Percentiles rank a stretch among this genome's conserved stretches.
These are phyloP conservation scores for Lasioglossum leucozonium DNA, from an alignment of 2,888 invertebrate species.

Conservation along the genomic window DNA sequence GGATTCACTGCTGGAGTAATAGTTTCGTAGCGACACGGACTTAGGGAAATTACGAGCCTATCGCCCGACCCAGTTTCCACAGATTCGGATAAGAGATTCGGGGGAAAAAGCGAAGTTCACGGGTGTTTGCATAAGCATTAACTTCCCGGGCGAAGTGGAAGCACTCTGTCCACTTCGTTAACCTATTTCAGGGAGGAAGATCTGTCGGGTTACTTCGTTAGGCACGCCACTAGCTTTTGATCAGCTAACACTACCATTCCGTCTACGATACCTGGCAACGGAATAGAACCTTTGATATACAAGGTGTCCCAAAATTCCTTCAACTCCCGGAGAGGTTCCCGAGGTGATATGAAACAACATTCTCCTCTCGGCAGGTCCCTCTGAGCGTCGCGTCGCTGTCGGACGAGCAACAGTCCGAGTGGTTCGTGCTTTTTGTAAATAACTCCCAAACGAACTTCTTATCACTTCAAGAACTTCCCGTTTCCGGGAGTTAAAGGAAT, in stretches of 20 bases:
- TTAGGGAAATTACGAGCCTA: constrained; percentile 25
- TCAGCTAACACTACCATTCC: not conserved
- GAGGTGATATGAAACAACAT: too few species aligned
- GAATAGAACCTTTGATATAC: too few species aligned
- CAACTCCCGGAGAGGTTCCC: too few species aligned
- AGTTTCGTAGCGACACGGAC: not conserved
- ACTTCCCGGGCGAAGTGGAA: not conserved
- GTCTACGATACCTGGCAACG: not conserved
- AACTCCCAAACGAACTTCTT: too few species aligned
- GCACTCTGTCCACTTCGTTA: constrained; percentile 12
- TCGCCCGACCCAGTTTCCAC: constrained; percentile 8
- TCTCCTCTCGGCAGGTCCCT: too few species aligned
- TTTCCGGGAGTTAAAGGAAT: too few species aligned
- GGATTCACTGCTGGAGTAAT: not conserved
- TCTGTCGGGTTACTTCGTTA: not conserved
- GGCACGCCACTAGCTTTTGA: not conserved
- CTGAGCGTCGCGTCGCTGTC: too few species aligned
- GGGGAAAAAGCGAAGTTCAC: not conserved
- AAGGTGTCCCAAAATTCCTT: too few species aligned
- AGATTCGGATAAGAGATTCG: not conserved
- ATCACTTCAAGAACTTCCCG: too few species aligned
- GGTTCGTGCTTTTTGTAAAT: too few species aligned
- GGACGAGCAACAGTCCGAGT: too few species aligned
- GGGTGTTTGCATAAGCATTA: not conserved
- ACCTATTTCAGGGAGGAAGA: not conserved